Evolutionary conservation across 2,113 vertebrate genomes (phyloP).

Genomic region (Serinus canaria): DNA sequence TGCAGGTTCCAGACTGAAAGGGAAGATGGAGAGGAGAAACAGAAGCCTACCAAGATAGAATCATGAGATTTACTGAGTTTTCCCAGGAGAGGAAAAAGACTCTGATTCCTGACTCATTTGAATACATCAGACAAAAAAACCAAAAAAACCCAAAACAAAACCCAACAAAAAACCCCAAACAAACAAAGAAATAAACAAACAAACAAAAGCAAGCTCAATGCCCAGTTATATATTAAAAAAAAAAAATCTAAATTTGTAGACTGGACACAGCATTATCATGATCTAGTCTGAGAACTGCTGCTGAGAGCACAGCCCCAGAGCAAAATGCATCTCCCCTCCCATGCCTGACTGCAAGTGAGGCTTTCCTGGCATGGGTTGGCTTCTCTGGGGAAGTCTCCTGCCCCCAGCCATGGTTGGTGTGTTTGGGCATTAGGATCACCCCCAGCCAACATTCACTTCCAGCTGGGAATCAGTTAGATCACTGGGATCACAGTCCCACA

Average conservation of each 20-base stretch:
- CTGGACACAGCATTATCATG: not conserved
- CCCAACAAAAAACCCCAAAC: too few species aligned
- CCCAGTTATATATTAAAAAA: not conserved
- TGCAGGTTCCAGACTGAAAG: not conserved
- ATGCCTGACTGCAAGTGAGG: not conserved
- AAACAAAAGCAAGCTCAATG: not conserved
- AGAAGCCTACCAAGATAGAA: not conserved
- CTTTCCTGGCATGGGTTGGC: not conserved
- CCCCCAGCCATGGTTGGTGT: not conserved
- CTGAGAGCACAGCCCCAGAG: not conserved
- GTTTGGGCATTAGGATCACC: not conserved
- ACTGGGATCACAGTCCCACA: not conserved
- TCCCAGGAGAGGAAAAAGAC: not conserved
- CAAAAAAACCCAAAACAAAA: not conserved
- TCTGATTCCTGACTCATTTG: not conserved
- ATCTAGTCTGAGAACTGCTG: not conserved
- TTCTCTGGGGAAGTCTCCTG: not conserved
- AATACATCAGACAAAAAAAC: too few species aligned
- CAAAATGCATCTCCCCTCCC: not conserved
- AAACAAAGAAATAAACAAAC: not conserved
- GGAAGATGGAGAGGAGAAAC: not conserved
- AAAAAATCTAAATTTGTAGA: not conserved
- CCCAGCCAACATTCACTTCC: not conserved
- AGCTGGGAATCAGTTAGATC: not conserved
- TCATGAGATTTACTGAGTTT: not conserved